Conservation (phyloP, 2,113 vertebrate species). For the Catharus fuscescens region DNA sequence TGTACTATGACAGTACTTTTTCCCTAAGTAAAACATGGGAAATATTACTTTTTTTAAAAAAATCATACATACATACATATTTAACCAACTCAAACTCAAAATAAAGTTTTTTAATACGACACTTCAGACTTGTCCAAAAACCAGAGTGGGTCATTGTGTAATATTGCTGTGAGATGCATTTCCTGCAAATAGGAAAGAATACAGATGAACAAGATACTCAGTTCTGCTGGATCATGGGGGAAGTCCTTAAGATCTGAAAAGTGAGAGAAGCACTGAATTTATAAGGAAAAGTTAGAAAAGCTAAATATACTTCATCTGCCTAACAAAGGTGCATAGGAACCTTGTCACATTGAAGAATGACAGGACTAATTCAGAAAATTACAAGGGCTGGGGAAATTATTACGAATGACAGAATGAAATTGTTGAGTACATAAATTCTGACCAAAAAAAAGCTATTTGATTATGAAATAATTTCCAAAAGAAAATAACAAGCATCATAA, state of each 20-base stretch:
- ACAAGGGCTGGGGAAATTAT: not conserved
- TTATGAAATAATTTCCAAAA: not conserved
- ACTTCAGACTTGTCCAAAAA: not conserved
- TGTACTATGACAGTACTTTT: not conserved
- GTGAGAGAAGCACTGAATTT: not conserved
- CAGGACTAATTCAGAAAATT: constrained; percentile 6
- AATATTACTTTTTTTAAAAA: not conserved
- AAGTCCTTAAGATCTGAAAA: not conserved
- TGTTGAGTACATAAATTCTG: not conserved
- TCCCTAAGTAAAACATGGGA: not conserved
- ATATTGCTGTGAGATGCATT: not conserved
- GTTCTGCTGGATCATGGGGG: not conserved
- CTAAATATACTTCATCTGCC: not conserved
- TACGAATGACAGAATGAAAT: not conserved
- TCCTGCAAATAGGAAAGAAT: not conserved
- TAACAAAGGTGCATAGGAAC: not conserved
- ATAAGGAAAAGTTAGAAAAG: not conserved
- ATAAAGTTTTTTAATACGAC: not conserved
- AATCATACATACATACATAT: not conserved
- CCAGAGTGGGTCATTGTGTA: accelerated
- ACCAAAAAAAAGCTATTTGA: not conserved
- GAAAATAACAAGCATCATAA: not conserved
- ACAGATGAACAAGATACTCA: not conserved
- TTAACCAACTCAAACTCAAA: not conserved
- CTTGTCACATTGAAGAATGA: not conserved